These are phyloP conservation scores for Maniola jurtina DNA, from an alignment of 1,140 invertebrate genomes.

Conservation along the genomic window DNA sequence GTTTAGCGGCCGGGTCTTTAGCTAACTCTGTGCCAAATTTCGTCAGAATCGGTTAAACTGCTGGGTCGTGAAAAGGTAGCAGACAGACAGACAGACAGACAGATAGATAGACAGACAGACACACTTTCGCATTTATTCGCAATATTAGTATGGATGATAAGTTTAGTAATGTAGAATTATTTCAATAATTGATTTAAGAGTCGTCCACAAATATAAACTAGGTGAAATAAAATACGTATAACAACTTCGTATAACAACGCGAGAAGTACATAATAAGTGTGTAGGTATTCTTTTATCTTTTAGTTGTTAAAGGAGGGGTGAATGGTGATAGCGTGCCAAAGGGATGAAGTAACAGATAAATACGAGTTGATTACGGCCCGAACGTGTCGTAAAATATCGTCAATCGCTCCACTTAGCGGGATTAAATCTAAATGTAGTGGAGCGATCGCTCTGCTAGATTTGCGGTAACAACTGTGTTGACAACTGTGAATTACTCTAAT, in stretches of 20 bases:
- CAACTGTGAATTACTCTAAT: neutral
- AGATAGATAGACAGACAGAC: too few species aligned
- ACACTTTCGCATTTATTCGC: too few species aligned
- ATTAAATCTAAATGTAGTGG: conserved; percentile 61
- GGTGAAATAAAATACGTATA: conserved; percentile 4
- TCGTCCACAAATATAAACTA: neutral
- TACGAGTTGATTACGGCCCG: conserved; percentile 32
- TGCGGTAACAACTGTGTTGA: conserved; percentile 13
- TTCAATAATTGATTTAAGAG: neutral
- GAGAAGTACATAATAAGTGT: neutral
- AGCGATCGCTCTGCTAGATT: conserved; percentile 28
- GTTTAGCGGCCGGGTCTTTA: too few species aligned
- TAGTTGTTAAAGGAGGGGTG: neutral
- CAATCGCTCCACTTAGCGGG: conserved; percentile 56
- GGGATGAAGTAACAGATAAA: conserved; percentile 24
- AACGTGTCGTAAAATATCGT: conserved; percentile 46
- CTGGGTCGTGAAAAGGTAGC: too few species aligned
- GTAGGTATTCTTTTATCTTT: neutral
- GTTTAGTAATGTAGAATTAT: too few species aligned
- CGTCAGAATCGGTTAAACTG: too few species aligned
- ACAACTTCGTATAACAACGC: neutral
- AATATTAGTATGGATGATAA: too few species aligned
- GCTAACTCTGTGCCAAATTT: too few species aligned
- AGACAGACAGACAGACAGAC: too few species aligned
- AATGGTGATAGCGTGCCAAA: conserved; percentile 12